phyloP scores from a whole-genome alignment of 1,140 invertebrate species.

The Formica selysi region DNA sequence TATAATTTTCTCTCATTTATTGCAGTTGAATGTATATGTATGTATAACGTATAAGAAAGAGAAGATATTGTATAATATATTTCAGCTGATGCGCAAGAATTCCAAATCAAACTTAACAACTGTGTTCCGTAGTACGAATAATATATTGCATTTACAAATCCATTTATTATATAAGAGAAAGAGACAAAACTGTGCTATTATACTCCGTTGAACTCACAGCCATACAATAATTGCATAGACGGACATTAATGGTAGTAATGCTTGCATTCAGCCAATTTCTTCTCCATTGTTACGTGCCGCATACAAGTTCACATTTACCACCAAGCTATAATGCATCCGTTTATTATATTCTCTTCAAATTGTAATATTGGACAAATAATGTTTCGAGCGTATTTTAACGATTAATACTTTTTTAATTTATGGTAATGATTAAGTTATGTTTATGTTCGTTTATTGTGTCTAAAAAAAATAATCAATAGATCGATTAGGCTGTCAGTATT shows the following conservation, averaged over 20 bases:
- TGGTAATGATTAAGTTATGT: slow-evolving; percentile 1
- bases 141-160: slow-evolving; percentile 66
- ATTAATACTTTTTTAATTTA: slow-evolving; percentile 41
- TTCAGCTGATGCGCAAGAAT: slow-evolving; percentile 41
- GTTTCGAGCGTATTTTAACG: slow-evolving; percentile 2
- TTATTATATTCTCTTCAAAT: slow-evolving; percentile 8
- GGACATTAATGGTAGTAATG: neutral
- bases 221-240: neutral
- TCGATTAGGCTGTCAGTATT: slow-evolving; percentile 32
- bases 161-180: slow-evolving; percentile 16
- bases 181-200: slow-evolving; percentile 15
- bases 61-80: slow-evolving; percentile 71
- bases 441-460: slow-evolving; percentile 1
- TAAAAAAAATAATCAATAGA: neutral
- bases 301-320: neutral
- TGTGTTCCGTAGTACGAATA: slow-evolving; percentile 54
- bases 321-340: neutral
- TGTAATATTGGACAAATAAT: slow-evolving; percentile 20
- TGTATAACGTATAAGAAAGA: slow-evolving; percentile 35
- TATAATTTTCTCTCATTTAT: slow-evolving; percentile 61
- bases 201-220: slow-evolving; percentile 44
- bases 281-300: neutral
- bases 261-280: slow-evolving; percentile 4
- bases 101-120: slow-evolving; percentile 70
- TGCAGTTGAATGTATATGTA: slow-evolving; percentile 37